phyloP scores from a whole-genome alignment of 2,797 vertebrate species.

The Acipenser transmontanus region DNA sequence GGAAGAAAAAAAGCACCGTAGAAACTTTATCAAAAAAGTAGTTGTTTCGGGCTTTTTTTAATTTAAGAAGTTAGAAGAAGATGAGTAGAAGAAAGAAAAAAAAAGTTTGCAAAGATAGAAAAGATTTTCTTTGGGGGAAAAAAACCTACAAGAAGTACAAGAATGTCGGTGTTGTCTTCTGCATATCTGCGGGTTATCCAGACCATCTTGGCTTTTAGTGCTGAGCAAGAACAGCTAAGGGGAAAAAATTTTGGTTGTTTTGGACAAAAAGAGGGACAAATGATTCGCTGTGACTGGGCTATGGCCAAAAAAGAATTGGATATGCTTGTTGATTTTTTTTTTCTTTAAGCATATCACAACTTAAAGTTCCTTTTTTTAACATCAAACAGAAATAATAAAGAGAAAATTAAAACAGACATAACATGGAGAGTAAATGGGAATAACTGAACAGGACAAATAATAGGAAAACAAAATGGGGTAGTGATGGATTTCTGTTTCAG shows the following conservation, averaged over 20 bases:
- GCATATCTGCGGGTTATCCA: constrained; percentile 91
- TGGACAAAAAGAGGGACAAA: constrained; percentile 98
- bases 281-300: constrained; percentile 88
- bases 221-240: constrained; percentile 99
- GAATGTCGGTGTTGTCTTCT: constrained; percentile 88
- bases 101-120: constrained; percentile 87
- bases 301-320: constrained; percentile 85
- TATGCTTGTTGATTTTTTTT: constrained; percentile 83
- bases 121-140: constrained; percentile 64
- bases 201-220: constrained; percentile 90
- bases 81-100: constrained; percentile 77
- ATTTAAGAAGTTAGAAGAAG: constrained; percentile 74
- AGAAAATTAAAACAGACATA: constrained; percentile 64
- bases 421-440: constrained; percentile 62
- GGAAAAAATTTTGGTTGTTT: constrained; percentile 98
- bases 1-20: constrained; percentile 80
- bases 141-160: constrained; percentile 68
- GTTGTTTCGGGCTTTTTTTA: constrained; percentile 81
- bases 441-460: constrained; percentile 77
- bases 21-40: constrained; percentile 83
- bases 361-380: constrained; percentile 55
- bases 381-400: constrained; percentile 58
- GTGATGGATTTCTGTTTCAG: constrained; percentile 55
- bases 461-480: constrained; percentile 47
- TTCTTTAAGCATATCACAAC: constrained; percentile 93